Conservation (phyloP, 37 sponge, comb jelly and placozoan species). For the Bolinopsis microptera region DNA sequence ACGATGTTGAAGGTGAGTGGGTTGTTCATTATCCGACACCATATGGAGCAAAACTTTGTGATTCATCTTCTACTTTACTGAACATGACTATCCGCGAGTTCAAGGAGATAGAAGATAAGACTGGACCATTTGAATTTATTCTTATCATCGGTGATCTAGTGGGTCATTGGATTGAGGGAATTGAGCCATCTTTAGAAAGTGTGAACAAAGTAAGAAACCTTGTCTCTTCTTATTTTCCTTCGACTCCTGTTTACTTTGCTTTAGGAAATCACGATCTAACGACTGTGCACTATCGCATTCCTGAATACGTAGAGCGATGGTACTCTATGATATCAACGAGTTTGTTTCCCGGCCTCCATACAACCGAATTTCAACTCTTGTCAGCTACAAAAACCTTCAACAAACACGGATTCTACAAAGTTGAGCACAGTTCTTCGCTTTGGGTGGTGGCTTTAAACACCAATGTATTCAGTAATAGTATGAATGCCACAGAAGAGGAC, state of each 20-base stretch:
- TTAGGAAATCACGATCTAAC: conserved; percentile 4
- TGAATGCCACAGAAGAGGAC: background rate
- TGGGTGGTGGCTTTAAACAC: conserved; percentile 24
- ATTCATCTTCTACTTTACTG: background rate
- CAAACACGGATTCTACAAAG: background rate
- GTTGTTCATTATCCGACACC: background rate
- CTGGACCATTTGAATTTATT: conserved; percentile 14
- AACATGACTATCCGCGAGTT: background rate
- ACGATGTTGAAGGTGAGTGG: background rate
- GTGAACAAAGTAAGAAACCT: background rate
- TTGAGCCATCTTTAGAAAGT: background rate
- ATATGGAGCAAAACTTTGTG: conserved; percentile 12
- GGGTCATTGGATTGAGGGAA: background rate
- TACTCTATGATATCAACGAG: background rate
- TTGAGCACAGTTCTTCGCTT: background rate
- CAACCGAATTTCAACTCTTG: background rate
- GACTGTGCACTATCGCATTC: background rate
- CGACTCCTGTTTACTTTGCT: background rate
- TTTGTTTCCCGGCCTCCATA: background rate
- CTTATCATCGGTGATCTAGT: background rate
- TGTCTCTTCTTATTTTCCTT: background rate
- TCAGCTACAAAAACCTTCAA: background rate
- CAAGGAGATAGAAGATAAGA: background rate
- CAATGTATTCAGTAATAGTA: background rate
- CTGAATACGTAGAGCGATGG: background rate